Conservation (phyloP, 2,113 vertebrate species). For the Turnix velox region DNA sequence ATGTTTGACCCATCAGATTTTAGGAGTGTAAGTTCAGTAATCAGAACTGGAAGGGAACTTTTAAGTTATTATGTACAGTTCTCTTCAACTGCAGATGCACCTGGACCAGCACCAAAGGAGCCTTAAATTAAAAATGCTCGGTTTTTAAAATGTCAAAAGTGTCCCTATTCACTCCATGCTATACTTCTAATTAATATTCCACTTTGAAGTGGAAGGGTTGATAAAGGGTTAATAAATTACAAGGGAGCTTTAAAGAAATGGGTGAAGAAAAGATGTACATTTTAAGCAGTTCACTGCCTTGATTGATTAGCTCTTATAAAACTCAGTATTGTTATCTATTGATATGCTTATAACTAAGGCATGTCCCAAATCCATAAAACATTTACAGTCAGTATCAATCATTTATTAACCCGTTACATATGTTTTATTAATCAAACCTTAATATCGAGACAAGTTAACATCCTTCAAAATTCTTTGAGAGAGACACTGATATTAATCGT, state of each 20-base stretch:
- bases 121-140: neutral
- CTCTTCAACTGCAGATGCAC: neutral
- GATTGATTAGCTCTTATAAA: neutral
- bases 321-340: neutral
- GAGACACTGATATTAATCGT: neutral
- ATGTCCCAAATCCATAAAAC: neutral
- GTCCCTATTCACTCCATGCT: neutral
- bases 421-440: neutral
- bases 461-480: neutral
- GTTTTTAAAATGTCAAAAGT: neutral
- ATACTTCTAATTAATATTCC: neutral
- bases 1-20: neutral
- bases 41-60: neutral
- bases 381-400: neutral
- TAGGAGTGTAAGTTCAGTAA: neutral
- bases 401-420: slow-evolving; percentile 6
- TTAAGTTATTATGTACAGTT: neutral
- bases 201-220: neutral
- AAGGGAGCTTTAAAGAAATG: neutral
- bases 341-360: neutral
- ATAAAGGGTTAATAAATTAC: neutral
- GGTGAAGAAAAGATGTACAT: neutral
- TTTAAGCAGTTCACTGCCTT: neutral
- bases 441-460: neutral
- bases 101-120: neutral